Evolutionary conservation across 2,113 vertebrate species (phyloP).

Genomic region (Microtus montanus): DNA sequence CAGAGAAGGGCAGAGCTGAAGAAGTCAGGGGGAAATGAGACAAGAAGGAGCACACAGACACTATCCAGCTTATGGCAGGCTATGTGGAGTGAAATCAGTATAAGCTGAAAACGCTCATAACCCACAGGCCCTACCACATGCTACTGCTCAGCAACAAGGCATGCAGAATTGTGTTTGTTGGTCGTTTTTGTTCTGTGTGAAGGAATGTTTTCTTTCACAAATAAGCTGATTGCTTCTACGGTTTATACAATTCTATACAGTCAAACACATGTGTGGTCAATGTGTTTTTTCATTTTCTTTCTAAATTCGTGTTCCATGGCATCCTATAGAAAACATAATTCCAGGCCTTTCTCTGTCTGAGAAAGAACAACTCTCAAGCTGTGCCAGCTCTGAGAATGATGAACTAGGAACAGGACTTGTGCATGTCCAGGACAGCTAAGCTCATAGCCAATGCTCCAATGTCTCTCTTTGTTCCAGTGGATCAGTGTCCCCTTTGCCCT

Average conservation of each 20-base stretch:
- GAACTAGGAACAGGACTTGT: not conserved
- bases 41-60: no score
- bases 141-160: no score
- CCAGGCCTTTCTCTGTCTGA: not conserved
- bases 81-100: no score
- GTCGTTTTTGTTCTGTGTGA: not conserved
- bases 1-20: no score
- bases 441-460: not conserved
- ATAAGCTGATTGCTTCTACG: not conserved
- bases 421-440: not conserved
- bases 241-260: not conserved
- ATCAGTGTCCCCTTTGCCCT: constrained; percentile 97
- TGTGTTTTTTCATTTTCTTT: not conserved
- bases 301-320: not conserved
- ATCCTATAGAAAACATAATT: not conserved
- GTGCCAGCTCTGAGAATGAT: not conserved
- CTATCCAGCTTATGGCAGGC: no score
- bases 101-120: no score
- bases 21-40: no score
- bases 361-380: not conserved
- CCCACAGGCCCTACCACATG: no score
- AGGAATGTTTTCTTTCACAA: not conserved
- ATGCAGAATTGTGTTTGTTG: no score
- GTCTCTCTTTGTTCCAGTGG: constrained; percentile 89
- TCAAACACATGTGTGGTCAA: not conserved